Conservation (phyloP, 2,797 vertebrate genomes). For the Geotrypetes seraphini region DNA sequence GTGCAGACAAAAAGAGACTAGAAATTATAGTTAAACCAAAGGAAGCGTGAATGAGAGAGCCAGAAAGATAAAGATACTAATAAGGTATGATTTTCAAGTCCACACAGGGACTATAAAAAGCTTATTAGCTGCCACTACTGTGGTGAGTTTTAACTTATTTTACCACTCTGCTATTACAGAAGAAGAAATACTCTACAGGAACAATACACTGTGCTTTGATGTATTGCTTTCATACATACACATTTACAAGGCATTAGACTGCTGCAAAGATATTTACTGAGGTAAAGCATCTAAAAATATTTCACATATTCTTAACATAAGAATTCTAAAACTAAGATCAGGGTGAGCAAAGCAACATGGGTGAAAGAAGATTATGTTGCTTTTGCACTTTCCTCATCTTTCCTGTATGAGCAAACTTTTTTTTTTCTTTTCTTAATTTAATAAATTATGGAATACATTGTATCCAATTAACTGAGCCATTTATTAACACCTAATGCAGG, state of each 20-base stretch:
- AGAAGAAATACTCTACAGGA: slow-evolving; percentile 44
- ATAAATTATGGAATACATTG: no score
- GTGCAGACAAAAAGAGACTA: slow-evolving; percentile 14
- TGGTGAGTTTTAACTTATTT: slow-evolving; percentile 47
- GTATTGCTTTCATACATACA: slow-evolving; percentile 51
- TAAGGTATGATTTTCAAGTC: slow-evolving; percentile 59
- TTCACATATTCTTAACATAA: no score
- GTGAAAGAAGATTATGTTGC: no score
- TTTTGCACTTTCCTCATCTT: no score
- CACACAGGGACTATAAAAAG: slow-evolving; percentile 56
- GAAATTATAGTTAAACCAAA: slow-evolving; percentile 51
- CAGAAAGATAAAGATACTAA: slow-evolving; percentile 64
- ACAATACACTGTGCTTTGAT: slow-evolving; percentile 37
- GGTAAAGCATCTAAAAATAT: slow-evolving; percentile 28
- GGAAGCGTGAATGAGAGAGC: slow-evolving; percentile 42
- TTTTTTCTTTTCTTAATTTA: no score
- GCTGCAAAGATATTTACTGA: slow-evolving; percentile 34
- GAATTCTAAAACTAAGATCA: no score
- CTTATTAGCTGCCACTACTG: slow-evolving; percentile 51
- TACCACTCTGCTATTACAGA: slow-evolving; percentile 41
- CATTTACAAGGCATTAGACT: slow-evolving; percentile 41
- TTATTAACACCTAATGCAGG: no score
- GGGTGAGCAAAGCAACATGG: no score
- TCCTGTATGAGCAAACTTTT: no score
- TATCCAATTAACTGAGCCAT: no score